Conservation (phyloP, 2,888 invertebrate species). For the Oxycera nigricornis region DNA sequence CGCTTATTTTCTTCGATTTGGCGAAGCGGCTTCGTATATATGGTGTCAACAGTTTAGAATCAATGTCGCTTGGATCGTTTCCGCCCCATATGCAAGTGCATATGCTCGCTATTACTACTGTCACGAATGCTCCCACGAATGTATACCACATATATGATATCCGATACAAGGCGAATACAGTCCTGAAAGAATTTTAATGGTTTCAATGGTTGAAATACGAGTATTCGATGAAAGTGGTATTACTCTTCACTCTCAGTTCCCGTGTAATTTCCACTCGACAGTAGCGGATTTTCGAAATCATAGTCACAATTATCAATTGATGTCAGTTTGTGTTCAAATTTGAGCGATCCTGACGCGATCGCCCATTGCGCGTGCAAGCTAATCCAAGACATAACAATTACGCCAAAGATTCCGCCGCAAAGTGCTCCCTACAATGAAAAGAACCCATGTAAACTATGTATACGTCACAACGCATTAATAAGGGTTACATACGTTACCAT, state of each 20-base stretch:
- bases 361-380: constrained; percentile 70
- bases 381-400: constrained; percentile 68
- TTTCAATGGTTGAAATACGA: constrained; percentile 45
- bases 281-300: constrained; percentile 61
- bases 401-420: constrained; percentile 67
- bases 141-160: constrained; percentile 85
- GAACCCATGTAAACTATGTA: not conserved
- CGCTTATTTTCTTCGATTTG: not conserved
- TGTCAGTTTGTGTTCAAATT: constrained; percentile 72
- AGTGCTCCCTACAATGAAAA: constrained; percentile 64
- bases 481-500: constrained; percentile 65
- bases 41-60: constrained; percentile 71
- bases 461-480: not conserved
- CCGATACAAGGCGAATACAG: constrained; percentile 66
- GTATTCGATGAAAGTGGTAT: not conserved
- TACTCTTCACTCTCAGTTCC: not conserved
- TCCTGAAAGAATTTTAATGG: constrained; percentile 49
- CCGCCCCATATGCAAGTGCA: constrained; percentile 59
- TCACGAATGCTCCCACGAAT: constrained; percentile 66
- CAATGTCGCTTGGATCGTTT: constrained; percentile 66
- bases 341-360: constrained; percentile 68
- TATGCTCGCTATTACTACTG: constrained; percentile 63
- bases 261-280: not conserved
- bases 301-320: constrained; percentile 71
- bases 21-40: constrained; percentile 63